Base-by-base conservation (phyloP, 2,888 invertebrate genomes). In the Enchytraeus crypticus region DNA sequence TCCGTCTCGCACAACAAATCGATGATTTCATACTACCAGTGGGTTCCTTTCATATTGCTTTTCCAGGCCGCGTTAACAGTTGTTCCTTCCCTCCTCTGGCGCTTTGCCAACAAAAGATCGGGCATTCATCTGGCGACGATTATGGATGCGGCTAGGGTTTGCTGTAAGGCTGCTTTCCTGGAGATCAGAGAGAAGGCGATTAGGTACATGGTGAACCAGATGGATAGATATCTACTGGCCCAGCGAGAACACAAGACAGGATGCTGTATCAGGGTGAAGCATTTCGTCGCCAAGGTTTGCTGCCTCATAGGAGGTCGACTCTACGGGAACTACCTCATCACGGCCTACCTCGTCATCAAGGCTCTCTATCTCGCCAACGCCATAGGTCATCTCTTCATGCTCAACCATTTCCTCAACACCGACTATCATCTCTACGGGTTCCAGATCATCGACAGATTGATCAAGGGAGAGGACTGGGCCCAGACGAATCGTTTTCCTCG, bases 341-440 rank as follows among this genome's bases (percentile, higher is more conserved):
- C 79, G n/a, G 74, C 81, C 55, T 82, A 82, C 69, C 73, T 80
- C 69, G 74, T 81, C 69, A 74, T 77, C 66, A 81, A 81, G 68
- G 64, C 79, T 23, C 69, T 81, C 33, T 80, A 81, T 64, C 73
- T 80, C 64, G 70, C 74, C 57, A 81, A 81, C 70, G 79, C 79
- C 47, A 72, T 81, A 21, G 79, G 79, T n/a, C 81, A 82, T 69
- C 74, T 82, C 58, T 79, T 81, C 68, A 73, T 81, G 60, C 73
- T 82, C 49, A 81, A 82, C 70, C 75, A 77, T 63, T 81, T 82
- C 65, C 74, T 82, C 29, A 81, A 81, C 53, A 77, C 74, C 53
- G 75, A 77, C 60, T 77, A 76, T 66, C 76, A 78, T 64, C 72
- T 74, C 45, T 78, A 77, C 69, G 81, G 82, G 51, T 78, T 79